Percentiles rank a stretch among this genome's conserved stretches.
Evolutionary conservation across 2,113 vertebrate species (phyloP).

Genomic region (Tinamus guttatus): DNA sequence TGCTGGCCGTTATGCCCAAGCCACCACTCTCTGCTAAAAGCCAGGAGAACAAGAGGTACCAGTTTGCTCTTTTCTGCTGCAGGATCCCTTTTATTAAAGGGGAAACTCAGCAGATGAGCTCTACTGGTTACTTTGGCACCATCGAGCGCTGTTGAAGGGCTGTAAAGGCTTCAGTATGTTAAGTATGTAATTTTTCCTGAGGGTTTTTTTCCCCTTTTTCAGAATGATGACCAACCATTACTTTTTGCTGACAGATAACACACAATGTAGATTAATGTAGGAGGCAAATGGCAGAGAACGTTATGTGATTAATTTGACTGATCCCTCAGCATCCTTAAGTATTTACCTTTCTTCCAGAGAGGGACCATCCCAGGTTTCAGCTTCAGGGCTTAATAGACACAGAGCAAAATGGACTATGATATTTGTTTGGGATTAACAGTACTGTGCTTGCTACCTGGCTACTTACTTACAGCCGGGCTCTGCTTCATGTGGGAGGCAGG

Average conservation of each 20-base stretch:
- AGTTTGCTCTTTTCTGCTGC: background rate
- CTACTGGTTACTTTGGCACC: background rate
- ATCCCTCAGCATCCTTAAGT: background rate
- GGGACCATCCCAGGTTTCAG: accelerated
- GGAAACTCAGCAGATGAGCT: background rate
- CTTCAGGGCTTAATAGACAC: background rate
- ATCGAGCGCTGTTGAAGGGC: background rate
- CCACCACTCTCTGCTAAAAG: background rate
- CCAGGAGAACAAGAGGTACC: background rate
- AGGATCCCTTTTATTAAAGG: background rate
- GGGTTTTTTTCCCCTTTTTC: background rate
- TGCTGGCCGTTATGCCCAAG: background rate
- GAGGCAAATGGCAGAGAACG: too few species aligned
- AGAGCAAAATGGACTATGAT: accelerated
- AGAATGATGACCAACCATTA: background rate
- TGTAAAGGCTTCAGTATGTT: background rate
- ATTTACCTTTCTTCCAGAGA: background rate
- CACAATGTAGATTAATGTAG: too few species aligned
- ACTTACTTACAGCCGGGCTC: background rate
- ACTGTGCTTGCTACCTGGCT: accelerated
- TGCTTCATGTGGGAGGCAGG: background rate
- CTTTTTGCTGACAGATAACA: background rate
- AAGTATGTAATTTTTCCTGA: background rate
- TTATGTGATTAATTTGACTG: background rate
- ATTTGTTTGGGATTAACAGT: background rate